phyloP scores from a whole-genome alignment of 2,888 invertebrate genomes.

The Dryadula phaetusa region DNA sequence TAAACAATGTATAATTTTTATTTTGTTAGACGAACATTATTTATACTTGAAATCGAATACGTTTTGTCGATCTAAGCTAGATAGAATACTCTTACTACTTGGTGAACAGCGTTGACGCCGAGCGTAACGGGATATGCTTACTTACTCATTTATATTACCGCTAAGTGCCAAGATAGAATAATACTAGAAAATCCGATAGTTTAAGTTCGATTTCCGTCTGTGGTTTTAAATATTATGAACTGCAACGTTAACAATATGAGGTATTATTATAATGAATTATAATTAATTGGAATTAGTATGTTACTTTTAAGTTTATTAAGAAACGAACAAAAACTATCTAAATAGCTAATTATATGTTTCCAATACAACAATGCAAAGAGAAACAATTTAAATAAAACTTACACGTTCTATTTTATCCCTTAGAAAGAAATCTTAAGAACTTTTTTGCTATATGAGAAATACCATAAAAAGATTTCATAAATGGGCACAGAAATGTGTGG shows the following conservation, averaged over 20 bases:
- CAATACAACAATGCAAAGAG: neutral
- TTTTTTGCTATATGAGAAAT: neutral
- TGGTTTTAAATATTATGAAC: neutral
- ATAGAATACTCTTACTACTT: constrained; percentile 31
- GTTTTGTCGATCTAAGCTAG: constrained; percentile 19
- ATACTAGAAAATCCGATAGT: neutral
- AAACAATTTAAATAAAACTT: neutral
- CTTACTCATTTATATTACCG: constrained; percentile 31
- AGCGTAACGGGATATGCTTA: constrained; percentile 58
- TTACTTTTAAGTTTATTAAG: too few species aligned
- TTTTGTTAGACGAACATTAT: neutral
- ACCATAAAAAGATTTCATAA: constrained; percentile 22
- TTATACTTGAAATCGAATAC: neutral
- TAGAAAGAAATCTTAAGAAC: neutral
- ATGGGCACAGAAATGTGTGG: constrained; percentile 40
- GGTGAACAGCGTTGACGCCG: constrained; percentile 53
- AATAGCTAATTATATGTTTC: neutral
- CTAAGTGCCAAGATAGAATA: neutral
- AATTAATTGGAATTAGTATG: neutral
- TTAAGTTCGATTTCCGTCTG: constrained; percentile 7
- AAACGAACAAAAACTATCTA: too few species aligned
- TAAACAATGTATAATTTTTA: too few species aligned
- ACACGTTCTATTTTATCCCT: neutral
- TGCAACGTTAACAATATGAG: too few species aligned
- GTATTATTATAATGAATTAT: too few species aligned